Percentiles rank a stretch among this genome's conserved stretches.
Conservation (phyloP, 1,140 invertebrate species). For the Papilio machaon region DNA sequence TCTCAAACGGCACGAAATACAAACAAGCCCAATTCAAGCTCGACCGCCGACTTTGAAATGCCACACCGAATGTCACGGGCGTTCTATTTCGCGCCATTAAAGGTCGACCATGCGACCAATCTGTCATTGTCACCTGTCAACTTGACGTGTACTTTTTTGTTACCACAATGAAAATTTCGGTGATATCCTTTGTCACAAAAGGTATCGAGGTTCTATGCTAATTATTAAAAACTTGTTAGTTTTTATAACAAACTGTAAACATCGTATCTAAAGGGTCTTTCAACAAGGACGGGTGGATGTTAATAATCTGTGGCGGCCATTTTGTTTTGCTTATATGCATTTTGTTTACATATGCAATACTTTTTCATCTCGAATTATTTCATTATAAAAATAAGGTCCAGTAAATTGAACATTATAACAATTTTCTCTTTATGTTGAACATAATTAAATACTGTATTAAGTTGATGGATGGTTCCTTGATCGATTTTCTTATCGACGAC, state of each 20-base stretch:
- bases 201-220: slow-evolving; percentile 26
- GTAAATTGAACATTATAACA: background rate
- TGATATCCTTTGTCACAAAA: slow-evolving; percentile 7
- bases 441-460: slow-evolving; percentile 19
- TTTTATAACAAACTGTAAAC: background rate
- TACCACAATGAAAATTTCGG: slow-evolving; percentile 28
- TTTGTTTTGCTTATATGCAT: too few species aligned
- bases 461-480: slow-evolving; percentile 26
- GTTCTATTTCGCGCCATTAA: slow-evolving; percentile 40
- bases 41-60: slow-evolving; percentile 35
- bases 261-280: too few species aligned
- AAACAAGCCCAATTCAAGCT: slow-evolving; percentile 34
- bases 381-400: background rate
- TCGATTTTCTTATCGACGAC: slow-evolving; percentile 17
- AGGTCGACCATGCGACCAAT: slow-evolving; percentile 29
- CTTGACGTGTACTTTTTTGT: slow-evolving; percentile 37
- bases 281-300: too few species aligned
- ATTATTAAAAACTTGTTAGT: background rate
- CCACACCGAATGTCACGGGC: slow-evolving; percentile 37
- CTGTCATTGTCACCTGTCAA: slow-evolving; percentile 39
- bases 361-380: too few species aligned
- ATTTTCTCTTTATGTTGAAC: background rate
- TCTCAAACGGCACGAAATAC: slow-evolving; percentile 15
- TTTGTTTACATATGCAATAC: too few species aligned
- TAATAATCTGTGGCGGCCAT: too few species aligned